A percentile compares a stretch with the other conserved stretches of the same genome.
phyloP scores from a whole-genome alignment of 2,113 vertebrate species.

The Illadopsis cleaveri region DNA sequence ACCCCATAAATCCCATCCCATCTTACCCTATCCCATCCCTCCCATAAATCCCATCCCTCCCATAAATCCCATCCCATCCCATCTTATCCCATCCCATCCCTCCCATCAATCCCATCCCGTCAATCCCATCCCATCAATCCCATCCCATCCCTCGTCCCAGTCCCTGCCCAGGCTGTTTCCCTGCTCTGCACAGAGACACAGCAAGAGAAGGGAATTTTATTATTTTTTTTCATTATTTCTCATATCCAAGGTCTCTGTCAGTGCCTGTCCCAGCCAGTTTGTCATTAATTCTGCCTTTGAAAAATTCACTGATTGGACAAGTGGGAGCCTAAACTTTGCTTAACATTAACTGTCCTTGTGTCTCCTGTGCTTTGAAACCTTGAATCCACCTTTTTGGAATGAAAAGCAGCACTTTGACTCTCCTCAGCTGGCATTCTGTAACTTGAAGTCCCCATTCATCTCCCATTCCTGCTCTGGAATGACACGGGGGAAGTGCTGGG shows the following conservation, averaged over 20 bases:
- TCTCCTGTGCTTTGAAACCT: not conserved
- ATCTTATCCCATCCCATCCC: not conserved
- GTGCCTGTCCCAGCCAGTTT: not conserved
- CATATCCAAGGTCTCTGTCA: accelerated
- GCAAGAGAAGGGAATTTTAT: not conserved
- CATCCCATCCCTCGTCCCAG: not conserved
- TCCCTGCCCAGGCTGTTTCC: not conserved
- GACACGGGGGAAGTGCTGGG: not conserved
- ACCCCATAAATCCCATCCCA: not conserved
- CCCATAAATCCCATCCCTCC: too few relatives aligned
- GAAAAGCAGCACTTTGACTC: not conserved
- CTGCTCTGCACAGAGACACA: not conserved
- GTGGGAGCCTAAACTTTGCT: not conserved
- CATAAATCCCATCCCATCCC: not conserved
- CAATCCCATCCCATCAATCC: not conserved
- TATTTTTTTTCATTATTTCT: not conserved
- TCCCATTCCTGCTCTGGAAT: not conserved
- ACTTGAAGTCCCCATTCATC: not conserved
- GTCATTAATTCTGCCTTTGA: not conserved
- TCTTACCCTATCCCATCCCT: too few relatives aligned
- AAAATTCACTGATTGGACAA: not conserved
- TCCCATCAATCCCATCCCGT: too few relatives aligned
- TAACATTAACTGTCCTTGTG: accelerated
- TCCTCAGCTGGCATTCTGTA: accelerated
- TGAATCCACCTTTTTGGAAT: not conserved